A percentile compares a stretch with the other conserved stretches of the same genome.
phyloP scores from a whole-genome alignment of 1,140 invertebrate species.

The Lepidurus arcticus region DNA sequence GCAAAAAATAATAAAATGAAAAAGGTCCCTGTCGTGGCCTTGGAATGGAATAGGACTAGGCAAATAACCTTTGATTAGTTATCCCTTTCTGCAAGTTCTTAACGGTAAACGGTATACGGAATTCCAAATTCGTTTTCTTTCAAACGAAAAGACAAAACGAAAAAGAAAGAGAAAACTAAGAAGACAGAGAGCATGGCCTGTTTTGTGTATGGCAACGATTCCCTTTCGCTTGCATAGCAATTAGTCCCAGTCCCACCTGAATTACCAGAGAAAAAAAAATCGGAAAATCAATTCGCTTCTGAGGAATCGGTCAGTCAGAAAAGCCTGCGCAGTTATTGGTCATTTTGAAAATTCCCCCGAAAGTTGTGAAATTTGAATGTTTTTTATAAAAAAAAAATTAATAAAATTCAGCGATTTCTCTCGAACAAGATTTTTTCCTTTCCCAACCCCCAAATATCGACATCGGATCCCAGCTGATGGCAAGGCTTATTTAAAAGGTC shows the following conservation, averaged over 20 bases:
- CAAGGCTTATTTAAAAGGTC: slow-evolving; percentile 18
- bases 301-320: neutral
- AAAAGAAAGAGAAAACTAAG: neutral
- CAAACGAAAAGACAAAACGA: neutral
- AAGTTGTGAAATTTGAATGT: neutral
- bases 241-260: neutral
- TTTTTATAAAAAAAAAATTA: neutral
- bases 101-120: neutral
- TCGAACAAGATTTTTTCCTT: neutral
- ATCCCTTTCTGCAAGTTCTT: neutral
- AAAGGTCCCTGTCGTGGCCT: slow-evolving; percentile 1
- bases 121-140: neutral
- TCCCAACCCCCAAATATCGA: slow-evolving; percentile 7
- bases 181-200: neutral
- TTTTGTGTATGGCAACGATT: neutral
- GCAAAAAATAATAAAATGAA: neutral
- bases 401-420: neutral
- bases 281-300: neutral
- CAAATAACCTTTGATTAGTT: neutral
- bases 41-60: slow-evolving; percentile 19
- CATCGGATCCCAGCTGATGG: neutral
- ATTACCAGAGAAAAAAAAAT: neutral
- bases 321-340: neutral
- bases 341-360: slow-evolving; percentile 3
- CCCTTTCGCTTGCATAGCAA: slow-evolving; percentile 12